A percentile compares a stretch with the other conserved stretches of the same genome.
Evolutionary conservation across 2,113 vertebrate genomes (phyloP).

Genomic region (Festucalex cinctus): DNA sequence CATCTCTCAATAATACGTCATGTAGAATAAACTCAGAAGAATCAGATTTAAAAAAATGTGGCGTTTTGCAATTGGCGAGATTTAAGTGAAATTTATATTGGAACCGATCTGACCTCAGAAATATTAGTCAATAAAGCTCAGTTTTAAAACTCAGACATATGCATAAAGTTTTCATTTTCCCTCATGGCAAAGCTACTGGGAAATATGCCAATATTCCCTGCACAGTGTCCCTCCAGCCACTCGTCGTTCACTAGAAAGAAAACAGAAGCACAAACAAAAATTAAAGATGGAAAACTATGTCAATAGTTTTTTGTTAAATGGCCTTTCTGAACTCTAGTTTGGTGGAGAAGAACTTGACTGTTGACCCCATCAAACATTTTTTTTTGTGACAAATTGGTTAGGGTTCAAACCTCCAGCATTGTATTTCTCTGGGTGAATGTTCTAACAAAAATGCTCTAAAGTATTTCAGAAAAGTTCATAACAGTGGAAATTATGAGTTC

Average conservation of each 20-base stretch:
- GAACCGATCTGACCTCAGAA: background rate
- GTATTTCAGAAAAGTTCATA: background rate
- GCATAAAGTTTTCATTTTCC: conserved; percentile 25
- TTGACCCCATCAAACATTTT: too few relatives aligned
- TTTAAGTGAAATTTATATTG: background rate
- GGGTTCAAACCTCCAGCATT: background rate
- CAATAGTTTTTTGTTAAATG: too few relatives aligned
- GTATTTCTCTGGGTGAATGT: background rate
- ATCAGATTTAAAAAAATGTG: too few relatives aligned
- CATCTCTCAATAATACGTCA: too few relatives aligned
- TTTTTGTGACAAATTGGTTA: background rate
- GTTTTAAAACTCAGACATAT: background rate
- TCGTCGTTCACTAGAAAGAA: conserved; percentile 79
- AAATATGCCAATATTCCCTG: conserved; percentile 82
- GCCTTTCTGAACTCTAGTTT: background rate
- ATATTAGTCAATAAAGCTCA: background rate
- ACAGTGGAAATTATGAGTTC: background rate
- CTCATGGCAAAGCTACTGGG: conserved; percentile 81
- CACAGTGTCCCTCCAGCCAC: conserved; percentile 83
- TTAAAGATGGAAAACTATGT: background rate
- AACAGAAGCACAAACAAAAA: background rate
- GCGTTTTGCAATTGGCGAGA: background rate
- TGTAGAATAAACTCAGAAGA: too few relatives aligned
- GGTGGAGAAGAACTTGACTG: background rate
- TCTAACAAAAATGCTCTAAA: background rate